phyloP scores from a whole-genome alignment of 2,888 invertebrate species.

The Folsomia manolachei region DNA sequence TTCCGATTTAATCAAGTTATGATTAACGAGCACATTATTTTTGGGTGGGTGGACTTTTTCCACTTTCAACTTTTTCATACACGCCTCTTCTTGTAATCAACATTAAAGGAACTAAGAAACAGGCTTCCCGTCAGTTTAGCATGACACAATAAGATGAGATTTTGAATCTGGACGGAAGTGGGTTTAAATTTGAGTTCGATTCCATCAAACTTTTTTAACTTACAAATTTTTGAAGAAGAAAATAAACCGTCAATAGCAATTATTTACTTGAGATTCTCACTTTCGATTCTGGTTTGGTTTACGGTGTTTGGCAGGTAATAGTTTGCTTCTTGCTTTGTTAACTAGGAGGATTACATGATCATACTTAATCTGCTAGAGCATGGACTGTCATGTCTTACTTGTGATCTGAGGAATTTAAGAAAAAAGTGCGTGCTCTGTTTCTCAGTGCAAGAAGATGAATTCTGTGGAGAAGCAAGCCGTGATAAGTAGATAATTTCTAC shows the following conservation, averaged over 20 bases:
- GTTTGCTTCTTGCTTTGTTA: no score
- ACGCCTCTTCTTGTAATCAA: neutral
- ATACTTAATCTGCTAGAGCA: no score
- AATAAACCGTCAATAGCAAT: neutral
- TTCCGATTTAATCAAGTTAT: neutral
- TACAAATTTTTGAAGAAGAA: neutral
- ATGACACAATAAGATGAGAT: no score
- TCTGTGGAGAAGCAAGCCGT: no score
- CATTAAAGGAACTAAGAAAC: no score
- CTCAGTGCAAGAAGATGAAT: neutral
- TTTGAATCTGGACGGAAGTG: neutral
- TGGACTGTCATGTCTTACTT: no score
- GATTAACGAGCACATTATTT: neutral
- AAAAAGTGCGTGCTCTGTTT: neutral
- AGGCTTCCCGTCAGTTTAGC: no score
- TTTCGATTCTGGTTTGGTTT: neutral
- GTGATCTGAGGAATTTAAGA: neutral
- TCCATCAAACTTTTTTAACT: no score
- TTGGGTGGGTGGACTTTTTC: neutral
- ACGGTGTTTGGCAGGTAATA: no score
- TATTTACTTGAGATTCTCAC: neutral
- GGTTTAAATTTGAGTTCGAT: neutral
- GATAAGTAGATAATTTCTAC: neutral
- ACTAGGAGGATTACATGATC: no score
- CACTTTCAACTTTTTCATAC: conserved; percentile 3